Conservation (phyloP, 2,888 invertebrate genomes). For the Lutraria lutraria region DNA sequence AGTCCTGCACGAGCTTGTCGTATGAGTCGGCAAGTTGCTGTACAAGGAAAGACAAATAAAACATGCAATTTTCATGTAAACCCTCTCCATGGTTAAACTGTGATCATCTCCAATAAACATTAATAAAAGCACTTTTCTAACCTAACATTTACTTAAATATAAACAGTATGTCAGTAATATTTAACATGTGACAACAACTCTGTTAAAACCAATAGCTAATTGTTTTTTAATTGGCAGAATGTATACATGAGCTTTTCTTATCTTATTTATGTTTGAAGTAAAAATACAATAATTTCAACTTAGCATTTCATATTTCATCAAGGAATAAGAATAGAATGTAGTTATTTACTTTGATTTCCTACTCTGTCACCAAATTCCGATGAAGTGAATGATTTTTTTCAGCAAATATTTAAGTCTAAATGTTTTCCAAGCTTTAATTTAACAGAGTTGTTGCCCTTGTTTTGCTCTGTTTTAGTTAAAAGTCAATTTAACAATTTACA, state of each 20-base stretch:
- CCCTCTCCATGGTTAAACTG: not conserved
- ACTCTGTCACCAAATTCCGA: too few species aligned
- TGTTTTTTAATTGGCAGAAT: too few species aligned
- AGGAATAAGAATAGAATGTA: too few species aligned
- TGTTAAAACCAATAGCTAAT: not conserved
- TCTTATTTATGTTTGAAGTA: too few species aligned
- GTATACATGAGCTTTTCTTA: too few species aligned
- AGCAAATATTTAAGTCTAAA: too few species aligned
- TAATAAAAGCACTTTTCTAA: conserved; percentile 15
- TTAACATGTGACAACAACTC: not conserved
- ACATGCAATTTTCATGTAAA: conserved; percentile 35
- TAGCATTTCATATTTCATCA: too few species aligned
- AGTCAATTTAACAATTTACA: not conserved
- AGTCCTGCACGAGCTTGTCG: conserved; percentile 81
- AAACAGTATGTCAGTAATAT: not conserved
- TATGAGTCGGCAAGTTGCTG: conserved; percentile 79
- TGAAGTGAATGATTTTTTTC: too few species aligned
- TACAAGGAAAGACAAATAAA: conserved; percentile 39
- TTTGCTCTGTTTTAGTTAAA: not conserved
- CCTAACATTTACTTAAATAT: not conserved
- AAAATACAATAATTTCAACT: too few species aligned
- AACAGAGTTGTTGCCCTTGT: not conserved
- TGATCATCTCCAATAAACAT: not conserved
- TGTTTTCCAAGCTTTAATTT: not conserved
- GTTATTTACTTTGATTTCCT: too few species aligned